These are phyloP conservation scores for Pangasius mekongensis DNA, from an alignment of 2,797 vertebrate genomes.

Conservation along the genomic window DNA sequence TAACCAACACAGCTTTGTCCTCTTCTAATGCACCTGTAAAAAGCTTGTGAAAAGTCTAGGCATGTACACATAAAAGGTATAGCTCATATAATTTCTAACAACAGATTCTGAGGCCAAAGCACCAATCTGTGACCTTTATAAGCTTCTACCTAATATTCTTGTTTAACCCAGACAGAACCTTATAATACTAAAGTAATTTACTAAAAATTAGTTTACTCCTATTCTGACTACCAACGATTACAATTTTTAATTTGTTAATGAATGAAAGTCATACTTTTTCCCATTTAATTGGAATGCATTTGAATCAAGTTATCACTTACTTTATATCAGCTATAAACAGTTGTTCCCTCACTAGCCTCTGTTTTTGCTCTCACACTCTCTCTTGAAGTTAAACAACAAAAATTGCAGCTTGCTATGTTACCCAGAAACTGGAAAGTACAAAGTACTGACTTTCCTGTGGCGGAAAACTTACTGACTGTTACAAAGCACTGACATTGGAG, in stretches of 20 bases:
- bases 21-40: neutral
- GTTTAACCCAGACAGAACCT: neutral
- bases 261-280: neutral
- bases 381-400: neutral
- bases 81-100: neutral
- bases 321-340: neutral
- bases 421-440: neutral
- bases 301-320: neutral
- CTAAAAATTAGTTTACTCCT: neutral
- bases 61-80: neutral
- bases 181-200: neutral
- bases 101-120: neutral
- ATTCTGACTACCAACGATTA: neutral
- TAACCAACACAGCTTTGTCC: neutral
- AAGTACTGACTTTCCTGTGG: neutral
- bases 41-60: neutral
- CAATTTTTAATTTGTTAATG: neutral
- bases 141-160: neutral
- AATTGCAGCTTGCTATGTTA: neutral
- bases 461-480: neutral
- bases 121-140: neutral
- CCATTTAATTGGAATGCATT: neutral
- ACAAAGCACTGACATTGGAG: neutral
- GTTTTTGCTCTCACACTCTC: neutral
- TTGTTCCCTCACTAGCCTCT: neutral